Evolutionary conservation across 2,888 invertebrate genomes (phyloP), one percentile per base, ranked within the genome.

Genomic region (Eupithecia pulchellata): DNA sequence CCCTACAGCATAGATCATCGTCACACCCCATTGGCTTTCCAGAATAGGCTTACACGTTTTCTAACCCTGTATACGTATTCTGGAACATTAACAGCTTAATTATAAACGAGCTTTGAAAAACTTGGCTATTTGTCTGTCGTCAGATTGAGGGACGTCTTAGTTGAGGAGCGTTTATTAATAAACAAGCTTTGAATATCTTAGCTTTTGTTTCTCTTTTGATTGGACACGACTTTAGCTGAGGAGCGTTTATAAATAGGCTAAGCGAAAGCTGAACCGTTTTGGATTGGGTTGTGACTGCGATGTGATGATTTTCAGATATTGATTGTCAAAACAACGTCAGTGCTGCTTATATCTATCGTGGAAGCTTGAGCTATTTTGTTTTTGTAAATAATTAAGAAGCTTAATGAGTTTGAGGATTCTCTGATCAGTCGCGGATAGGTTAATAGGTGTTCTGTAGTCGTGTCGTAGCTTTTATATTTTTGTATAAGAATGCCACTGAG

Each of bases 381-480:
- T n/a, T 42, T 2, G n/a, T n/a, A 42, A n/a, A n/a, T 42, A 42
- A 5, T 47, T 11, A 8, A 4, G 2, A 47, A 9, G 47, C 11
- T 47, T 9, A 47, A 47, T 47, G 47, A 20, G 20, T 47, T 47
- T 20, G 20, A 47, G 20, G 47, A 47, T 47, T 20, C 47, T 47
- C 47, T 47, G 20, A 20, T 3, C 47, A 47, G 20, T 47, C n/a
- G 47, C 47, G 20, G 42, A 2, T 47, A 47, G 47, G 20, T 47
- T 47, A 20, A 47, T 47, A 20, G 11, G 9, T 20, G 4, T 6
- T n/a, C 8, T 39, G 9, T 42, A n/a, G 47, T 20, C 11, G 47
- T 47, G 47, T 47, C 11, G 47, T 47, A 47, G 47, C 47, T 47
- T 47, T 47, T 47, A 9, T 47, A 47, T 20, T 47, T 47, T 47